These are phyloP conservation scores for Anoplius nigerrimus DNA, from an alignment of 2,888 invertebrate species.

Conservation along the genomic window DNA sequence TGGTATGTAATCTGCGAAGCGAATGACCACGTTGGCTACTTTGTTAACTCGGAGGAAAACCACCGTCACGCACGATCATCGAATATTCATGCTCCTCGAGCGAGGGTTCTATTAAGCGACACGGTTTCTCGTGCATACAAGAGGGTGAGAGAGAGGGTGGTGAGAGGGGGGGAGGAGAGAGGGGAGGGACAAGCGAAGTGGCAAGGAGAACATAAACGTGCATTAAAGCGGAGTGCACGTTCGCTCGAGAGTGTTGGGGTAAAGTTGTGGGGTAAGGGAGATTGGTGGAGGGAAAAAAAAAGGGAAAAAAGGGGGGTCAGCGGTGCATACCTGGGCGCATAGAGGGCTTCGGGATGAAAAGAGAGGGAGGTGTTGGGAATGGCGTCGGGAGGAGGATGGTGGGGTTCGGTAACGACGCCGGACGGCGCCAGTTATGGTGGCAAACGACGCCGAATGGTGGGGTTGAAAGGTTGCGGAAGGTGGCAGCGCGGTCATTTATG, in stretches of 20 bases:
- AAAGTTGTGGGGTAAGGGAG: background rate
- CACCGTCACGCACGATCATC: no score
- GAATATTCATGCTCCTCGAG: no score
- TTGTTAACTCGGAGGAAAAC: no score
- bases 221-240: background rate
- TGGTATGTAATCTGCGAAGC: no score
- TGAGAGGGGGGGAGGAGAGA: no score
- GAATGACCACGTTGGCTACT: no score
- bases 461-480: constrained; percentile 57
- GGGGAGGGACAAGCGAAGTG: background rate
- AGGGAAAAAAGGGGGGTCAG: background rate
- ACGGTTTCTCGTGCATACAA: no score
- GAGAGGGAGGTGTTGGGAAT: background rate
- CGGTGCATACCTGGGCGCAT: no score
- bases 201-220: background rate
- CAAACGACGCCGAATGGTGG: constrained; percentile 52
- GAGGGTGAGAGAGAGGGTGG: no score
- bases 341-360: constrained; percentile 4
- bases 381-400: constrained; percentile 22
- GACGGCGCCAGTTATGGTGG: constrained; percentile 46
- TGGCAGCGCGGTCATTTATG: constrained; percentile 59
- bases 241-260: background rate
- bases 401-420: constrained; percentile 42
- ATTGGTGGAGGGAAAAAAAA: background rate
- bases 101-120: no score